Base-by-base conservation (phyloP, 2,797 vertebrate species). In the Oreochromis mossambicus region DNA sequence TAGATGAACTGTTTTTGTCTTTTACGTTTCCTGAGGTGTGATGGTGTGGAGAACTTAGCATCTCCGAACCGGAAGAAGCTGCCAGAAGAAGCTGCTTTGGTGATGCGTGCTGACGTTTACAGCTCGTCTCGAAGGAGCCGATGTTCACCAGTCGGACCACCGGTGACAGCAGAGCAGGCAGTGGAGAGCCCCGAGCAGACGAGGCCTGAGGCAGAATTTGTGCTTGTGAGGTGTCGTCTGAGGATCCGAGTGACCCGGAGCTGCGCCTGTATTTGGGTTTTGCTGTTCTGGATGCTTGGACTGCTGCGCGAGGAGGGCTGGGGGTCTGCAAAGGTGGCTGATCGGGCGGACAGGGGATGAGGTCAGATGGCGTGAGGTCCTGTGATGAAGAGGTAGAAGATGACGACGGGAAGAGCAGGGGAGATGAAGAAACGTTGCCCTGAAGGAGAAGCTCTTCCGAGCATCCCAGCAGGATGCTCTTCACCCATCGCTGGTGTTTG, bases 401-500 rank as follows among this genome's bases (percentile, higher is more conserved):
- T 11, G 91, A 92, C 0, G 87, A 89, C 19, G 5, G 90, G 86
- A 93, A 89, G 29, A 92, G 80, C 3, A 8, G 9, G 0, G 92
- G 88, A 32, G 89, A 86, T 0, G 32, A 46, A 56, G 85, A 58
- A 3, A 32, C 38, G 3, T 29, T 50, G 7, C 51, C 13, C 56
- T 83, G 86, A 38, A 50, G 78, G 38, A n/a, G 86, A 77, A 68
- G 73, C 73, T 91, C 91, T 3, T 80, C 86, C 1, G 95, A 92
- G 91, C 96, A 97, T 41, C 92, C 92, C 63, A 79, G 82, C 73
- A 97, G 92, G 70, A 97, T 96, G 92, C 83, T 96, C 63, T 46
- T 92, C 89, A 96, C 95, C 95, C 93, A 96, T 36, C 94, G 94
- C 61, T 87, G 92, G 88, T 96, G 96, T 92, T 78, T 96, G 79